Evolutionary conservation across 2,797 vertebrate species (phyloP).

Genomic region (Natrix natrix): DNA sequence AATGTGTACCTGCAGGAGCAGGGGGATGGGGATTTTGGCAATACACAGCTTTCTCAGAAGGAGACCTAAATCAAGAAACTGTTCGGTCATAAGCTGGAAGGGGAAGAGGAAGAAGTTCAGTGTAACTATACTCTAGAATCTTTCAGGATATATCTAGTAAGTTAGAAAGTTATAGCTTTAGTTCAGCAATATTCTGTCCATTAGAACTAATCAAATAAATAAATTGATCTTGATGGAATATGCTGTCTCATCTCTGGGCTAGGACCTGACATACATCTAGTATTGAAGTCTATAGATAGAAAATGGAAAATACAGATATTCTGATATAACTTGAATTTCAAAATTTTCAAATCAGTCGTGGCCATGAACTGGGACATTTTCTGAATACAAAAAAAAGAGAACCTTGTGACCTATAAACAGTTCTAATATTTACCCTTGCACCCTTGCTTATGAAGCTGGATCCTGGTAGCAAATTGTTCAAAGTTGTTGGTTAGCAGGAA

Average conservation of each 20-base stretch:
- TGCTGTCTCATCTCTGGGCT: background rate
- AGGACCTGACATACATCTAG: background rate
- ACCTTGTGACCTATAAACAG: background rate
- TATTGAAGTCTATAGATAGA: background rate
- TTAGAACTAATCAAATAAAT: background rate
- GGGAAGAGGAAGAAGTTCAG: background rate
- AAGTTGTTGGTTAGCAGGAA: background rate
- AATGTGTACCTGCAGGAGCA: background rate
- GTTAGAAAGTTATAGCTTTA: background rate
- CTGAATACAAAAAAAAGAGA: background rate
- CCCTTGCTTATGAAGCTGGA: background rate
- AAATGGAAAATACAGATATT: background rate
- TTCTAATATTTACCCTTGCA: background rate
- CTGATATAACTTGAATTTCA: background rate
- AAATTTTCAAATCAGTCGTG: background rate
- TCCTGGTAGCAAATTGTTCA: background rate
- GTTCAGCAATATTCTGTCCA: background rate
- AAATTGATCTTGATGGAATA: background rate
- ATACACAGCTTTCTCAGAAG: background rate
- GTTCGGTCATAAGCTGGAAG: background rate
- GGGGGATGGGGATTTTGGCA: background rate
- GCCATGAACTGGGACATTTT: background rate
- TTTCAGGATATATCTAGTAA: background rate
- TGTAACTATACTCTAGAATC: background rate
- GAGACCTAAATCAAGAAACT: background rate